Evolutionary conservation across 2,797 vertebrate species (phyloP), one percentile per base, ranked within the genome.

Genomic region (Rhynchotus rufescens): DNA sequence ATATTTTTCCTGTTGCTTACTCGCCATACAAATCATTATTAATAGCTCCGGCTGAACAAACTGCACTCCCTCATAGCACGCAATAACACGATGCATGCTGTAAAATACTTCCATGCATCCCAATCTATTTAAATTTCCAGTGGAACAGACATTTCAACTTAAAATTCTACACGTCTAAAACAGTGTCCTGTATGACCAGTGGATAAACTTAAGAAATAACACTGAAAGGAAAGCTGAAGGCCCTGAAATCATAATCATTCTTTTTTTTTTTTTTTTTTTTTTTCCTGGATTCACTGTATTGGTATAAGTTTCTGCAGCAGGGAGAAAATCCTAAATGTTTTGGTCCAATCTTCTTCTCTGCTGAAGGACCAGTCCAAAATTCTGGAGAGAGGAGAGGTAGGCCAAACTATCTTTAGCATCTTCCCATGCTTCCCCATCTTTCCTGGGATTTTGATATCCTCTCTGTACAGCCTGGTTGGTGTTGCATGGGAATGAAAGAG

Each of bases 1-100:
- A 94, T 91, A 89, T 93, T 93, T 92, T 65, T 81, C 79, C 44
- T 84, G 42, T 93, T 86, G 65, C 61, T 87, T 57, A 51, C 76
- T 77, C 36, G 88, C 56, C 69, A 60, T 47, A 87, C 78, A 92
- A 91, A 89, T 77, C 80, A 89, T 83, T 66, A 78, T 68, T 71
- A 86, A 91, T 60, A 78, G 32, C 64, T 77, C 36, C 65, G 64
- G 32, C 65, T 86, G 47, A 23, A 52, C 76, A 52, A 51, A 52
- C 52, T 38, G 4, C 30, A 32, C 36, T 82, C 61, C 17, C 56
- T 56, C 16, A 23, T 36, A 86, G 56, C 36, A 80, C 0, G 0
- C 59, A 83, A 42, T 21, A 74, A 68, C n/a, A 42, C 19, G 11
- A 16, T 25, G 3, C 21, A 10, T 42, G 10, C 38, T 28, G 19